A percentile compares a stretch with the other conserved stretches of the same genome.
Conservation (phyloP, 1,140 invertebrate species). For the Aphis gossypii region DNA sequence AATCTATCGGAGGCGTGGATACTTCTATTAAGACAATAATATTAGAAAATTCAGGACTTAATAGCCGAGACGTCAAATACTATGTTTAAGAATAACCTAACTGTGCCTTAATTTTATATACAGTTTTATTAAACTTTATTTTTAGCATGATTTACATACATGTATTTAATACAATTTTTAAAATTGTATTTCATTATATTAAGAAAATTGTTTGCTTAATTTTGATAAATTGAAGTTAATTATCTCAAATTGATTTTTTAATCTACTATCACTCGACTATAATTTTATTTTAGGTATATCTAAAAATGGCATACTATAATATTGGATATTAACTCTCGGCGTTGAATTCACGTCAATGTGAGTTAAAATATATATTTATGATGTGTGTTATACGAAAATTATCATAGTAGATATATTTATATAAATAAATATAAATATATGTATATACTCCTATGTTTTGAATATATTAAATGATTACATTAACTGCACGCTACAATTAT, state of each 20-base stretch:
- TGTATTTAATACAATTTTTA: background rate
- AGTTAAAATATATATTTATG: background rate
- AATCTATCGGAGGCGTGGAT: background rate
- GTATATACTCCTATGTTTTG: background rate
- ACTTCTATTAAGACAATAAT: background rate
- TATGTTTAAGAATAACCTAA: too few relatives aligned
- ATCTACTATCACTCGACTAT: too few relatives aligned
- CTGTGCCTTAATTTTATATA: too few relatives aligned
- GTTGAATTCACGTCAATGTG: background rate
- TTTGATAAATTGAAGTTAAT: background rate
- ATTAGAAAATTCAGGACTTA: too few relatives aligned
- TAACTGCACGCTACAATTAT: background rate
- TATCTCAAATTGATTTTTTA: background rate
- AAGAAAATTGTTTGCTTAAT: background rate
- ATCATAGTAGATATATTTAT: background rate
- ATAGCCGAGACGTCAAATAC: too few relatives aligned
- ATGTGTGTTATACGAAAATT: background rate
- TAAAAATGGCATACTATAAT: background rate
- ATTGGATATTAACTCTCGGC: background rate
- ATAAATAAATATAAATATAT: background rate
- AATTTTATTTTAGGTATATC: background rate
- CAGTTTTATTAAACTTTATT: background rate
- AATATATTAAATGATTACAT: background rate
- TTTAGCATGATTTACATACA: background rate
- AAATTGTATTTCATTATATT: background rate